These are phyloP conservation scores for Oopsacas minuta DNA, from an alignment of 37 sponge, comb jelly and placozoan species.

Conservation along the genomic window DNA sequence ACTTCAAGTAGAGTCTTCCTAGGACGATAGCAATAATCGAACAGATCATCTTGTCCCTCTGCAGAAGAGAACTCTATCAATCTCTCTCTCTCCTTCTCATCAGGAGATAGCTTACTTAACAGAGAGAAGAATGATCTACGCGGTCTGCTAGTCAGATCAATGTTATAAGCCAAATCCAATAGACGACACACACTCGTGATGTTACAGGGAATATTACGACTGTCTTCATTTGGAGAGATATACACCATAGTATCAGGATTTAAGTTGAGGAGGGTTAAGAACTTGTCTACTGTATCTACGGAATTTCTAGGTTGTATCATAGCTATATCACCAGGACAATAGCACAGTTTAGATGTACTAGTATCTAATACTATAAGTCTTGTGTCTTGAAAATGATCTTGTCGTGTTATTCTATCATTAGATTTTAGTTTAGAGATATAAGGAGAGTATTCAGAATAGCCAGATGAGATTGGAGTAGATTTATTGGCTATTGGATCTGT, in stretches of 20 bases:
- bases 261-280: slow-evolving; percentile 34
- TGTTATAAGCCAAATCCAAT: slow-evolving; percentile 25
- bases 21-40: slow-evolving; percentile 72
- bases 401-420: slow-evolving; percentile 62
- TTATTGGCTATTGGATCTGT: neutral
- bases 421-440: slow-evolving; percentile 41
- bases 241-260: slow-evolving; percentile 25
- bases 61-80: slow-evolving; percentile 65
- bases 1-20: slow-evolving; percentile 82
- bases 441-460: slow-evolving; percentile 21
- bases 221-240: slow-evolving; percentile 24
- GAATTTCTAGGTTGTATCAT: slow-evolving; percentile 77
- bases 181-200: neutral
- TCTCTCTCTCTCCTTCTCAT: slow-evolving; percentile 81
- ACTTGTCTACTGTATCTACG: slow-evolving; percentile 37
- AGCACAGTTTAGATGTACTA: slow-evolving; percentile 38
- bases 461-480: neutral
- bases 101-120: slow-evolving; percentile 49
- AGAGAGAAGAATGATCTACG: slow-evolving; percentile 76
- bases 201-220: neutral
- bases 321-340: slow-evolving; percentile 66
- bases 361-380: slow-evolving; percentile 69
- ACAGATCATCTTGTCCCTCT: slow-evolving; percentile 89
- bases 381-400: slow-evolving; percentile 88
- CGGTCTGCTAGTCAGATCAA: slow-evolving; percentile 75